Base-by-base conservation (phyloP, 2,888 invertebrate species). In the Chrysodeixis includens region DNA sequence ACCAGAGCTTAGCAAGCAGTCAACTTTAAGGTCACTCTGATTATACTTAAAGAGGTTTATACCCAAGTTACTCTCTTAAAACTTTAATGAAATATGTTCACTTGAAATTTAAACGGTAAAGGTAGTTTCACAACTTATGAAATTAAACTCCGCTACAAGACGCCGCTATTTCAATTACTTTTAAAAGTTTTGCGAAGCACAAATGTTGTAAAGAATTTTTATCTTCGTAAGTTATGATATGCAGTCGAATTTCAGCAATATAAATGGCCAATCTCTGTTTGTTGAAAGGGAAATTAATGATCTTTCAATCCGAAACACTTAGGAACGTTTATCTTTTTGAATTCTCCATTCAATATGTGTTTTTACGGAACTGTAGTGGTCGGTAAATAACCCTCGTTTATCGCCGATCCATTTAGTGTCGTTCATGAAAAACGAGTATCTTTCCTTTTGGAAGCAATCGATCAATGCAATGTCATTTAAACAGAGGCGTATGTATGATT, bases 381-480 rank as follows among this genome's bases (percentile, higher is more conserved):
- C 77, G 83, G 88, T 92, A 93, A 92, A 91, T 92, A 92, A 89
- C 88, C 81, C 82, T 83, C 87, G 80, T 88, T 89, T 89, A 92
- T 91, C 84, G 88, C 85, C 83, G 86, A 86, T 88, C 90, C 90
- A 91, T 93, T 93, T 90, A 90, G 88, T 90, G 90, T 89, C 90
- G 68, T 71, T 78, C 86, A 89, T 93, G 92, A 93, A 92, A 93
- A 93, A 93, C 88, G 93, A 93, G 87, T 86, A 84, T 83, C 83
- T 88, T 85, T 88, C 85, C 85, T 86, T 88, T 86, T 78, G 78
- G 74, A 77, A 82, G 78, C 83, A 83, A 93, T 93, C 92, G 86
- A 93, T 94, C 93, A 93, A 87, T 83, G 71, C 92, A 92, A 93
- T 90, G 92, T 89, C 90, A 87, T 91, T 91, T 91, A 88, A 90